Evolutionary conservation across 1,140 invertebrate genomes (phyloP), one percentile per base, ranked within the genome.

Genomic region (Frieseomelitta varia): DNA sequence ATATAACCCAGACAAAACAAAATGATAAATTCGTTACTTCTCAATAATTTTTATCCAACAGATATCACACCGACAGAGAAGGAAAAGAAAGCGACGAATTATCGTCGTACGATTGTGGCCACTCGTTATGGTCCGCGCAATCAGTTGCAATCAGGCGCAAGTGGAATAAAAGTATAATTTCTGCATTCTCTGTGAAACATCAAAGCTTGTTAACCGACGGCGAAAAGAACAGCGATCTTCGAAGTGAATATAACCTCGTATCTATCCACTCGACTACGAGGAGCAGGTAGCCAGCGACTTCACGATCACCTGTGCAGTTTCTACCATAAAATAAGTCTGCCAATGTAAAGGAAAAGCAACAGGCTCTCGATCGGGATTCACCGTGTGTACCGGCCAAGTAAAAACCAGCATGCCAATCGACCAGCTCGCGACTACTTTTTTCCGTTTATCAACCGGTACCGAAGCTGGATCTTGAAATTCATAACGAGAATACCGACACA

Each of bases 361-460:
- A 27, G 21, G 6, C 6, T 1, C 74, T 76, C 30, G 56, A 75
- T 58, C 73, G 27, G 34, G 73, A 76, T 76, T 24, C 74, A 61
- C 24, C 74, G 74, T 34, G 74, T 34, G 55, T 76, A 61, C 55
- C 56, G 34, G 34, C 24, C 30, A 10, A n/a, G 56, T 61, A 76
- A 76, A 76, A 76, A 76, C 30, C 56, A 17, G 74, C 74, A 76
- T 76, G 74, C 74, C 34, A 47, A 76, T 76, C 74, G 74, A 47
- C 24, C 21, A 27, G 74, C n/a, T 63, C 74, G 56, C 30, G 56
- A 77, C 39, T 77, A 12, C 58, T 77, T 77, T 77, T n/a, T 76
- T 77, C 56, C 74, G 56, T 3, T 47, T 58, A 24, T 65, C 58
- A 63, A 77, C 74, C 56, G 74, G 58, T 61, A 61, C 14, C 74